Percentiles rank a stretch among this genome's conserved stretches.
phyloP scores from a whole-genome alignment of 2,888 invertebrate genomes.

The Chironomus riparius region DNA sequence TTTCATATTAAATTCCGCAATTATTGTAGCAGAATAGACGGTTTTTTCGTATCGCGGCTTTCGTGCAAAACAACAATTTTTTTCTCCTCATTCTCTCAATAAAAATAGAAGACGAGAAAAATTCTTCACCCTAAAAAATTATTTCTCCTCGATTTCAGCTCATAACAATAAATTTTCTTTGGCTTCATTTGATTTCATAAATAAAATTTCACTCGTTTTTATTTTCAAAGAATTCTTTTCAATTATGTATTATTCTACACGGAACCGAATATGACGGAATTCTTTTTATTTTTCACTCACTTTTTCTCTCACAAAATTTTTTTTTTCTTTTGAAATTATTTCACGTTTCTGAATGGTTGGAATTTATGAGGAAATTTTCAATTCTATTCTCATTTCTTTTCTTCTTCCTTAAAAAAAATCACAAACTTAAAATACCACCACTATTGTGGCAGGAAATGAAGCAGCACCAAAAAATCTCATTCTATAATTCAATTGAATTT shows the following conservation, averaged over 20 bases:
- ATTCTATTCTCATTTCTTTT: too few species aligned
- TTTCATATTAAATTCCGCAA: background rate
- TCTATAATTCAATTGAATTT: too few species aligned
- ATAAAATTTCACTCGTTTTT: background rate
- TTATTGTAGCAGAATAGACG: too few species aligned
- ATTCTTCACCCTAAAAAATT: background rate
- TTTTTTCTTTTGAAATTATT: too few species aligned
- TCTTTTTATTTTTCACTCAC: background rate
- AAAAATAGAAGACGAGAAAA: background rate
- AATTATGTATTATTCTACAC: background rate
- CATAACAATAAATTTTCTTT: slow-evolving; percentile 7
- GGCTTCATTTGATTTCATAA: background rate
- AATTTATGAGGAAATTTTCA: too few species aligned
- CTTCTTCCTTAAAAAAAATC: too few species aligned
- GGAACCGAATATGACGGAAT: background rate
- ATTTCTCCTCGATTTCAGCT: slow-evolving; percentile 3
- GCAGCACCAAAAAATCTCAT: too few species aligned
- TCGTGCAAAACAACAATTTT: background rate
- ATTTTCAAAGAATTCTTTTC: background rate
- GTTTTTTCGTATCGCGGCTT: background rate
- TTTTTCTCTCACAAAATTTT: background rate
- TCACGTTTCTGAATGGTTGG: too few species aligned
- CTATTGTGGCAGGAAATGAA: too few species aligned
- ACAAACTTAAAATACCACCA: too few species aligned
- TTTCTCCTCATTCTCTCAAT: background rate